Evolutionary conservation across 2,888 invertebrate species (phyloP).

Genomic region (Fissipunctia ypsillon): DNA sequence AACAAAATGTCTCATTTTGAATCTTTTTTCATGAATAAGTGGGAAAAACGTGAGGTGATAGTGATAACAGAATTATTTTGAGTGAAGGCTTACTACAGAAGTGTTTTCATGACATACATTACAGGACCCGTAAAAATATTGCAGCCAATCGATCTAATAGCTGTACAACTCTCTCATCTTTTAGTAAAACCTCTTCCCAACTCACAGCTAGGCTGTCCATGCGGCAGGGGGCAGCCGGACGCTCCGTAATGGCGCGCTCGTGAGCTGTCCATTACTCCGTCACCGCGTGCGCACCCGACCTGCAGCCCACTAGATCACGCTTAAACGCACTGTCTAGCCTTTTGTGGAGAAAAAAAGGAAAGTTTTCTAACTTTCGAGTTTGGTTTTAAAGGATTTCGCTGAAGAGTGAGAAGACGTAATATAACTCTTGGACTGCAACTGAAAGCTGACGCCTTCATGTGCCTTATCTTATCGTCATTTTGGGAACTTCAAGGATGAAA

Average conservation of each 20-base stretch:
- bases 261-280: conserved; percentile 82
- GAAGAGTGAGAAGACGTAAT: neutral
- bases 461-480: too few species aligned
- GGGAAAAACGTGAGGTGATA: too few species aligned
- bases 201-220: conserved; percentile 29
- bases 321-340: conserved; percentile 56
- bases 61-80: neutral
- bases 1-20: neutral
- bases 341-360: conserved; percentile 15
- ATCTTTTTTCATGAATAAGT: neutral
- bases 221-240: conserved; percentile 64
- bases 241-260: conserved; percentile 77
- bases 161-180: neutral
- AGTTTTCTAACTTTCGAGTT: neutral
- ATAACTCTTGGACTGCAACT: neutral
- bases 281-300: conserved; percentile 79
- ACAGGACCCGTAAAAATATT: neutral
- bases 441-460: neutral
- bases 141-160: neutral
- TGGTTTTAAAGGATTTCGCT: neutral
- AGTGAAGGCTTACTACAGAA: neutral
- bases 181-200: conserved; percentile 12
- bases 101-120: neutral
- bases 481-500: neutral
- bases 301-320: conserved; percentile 69